Evolutionary conservation across 1,140 invertebrate species (phyloP).

Genomic region (Globodera ellingtonae): DNA sequence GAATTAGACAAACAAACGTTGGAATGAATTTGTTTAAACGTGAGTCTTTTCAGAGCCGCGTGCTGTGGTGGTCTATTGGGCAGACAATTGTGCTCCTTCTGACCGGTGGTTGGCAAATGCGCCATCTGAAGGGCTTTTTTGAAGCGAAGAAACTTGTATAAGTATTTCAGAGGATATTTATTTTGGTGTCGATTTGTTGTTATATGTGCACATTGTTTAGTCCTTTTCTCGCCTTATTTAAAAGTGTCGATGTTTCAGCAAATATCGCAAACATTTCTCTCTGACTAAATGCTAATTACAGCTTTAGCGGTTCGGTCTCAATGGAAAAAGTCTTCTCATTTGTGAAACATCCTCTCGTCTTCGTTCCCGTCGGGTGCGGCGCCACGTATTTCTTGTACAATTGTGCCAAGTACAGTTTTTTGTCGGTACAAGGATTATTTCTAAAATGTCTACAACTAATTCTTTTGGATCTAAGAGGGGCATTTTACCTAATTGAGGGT

Average conservation of each 20-base stretch:
- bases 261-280: no score
- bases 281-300: no score
- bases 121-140: constrained; percentile 97
- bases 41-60: constrained; percentile 69
- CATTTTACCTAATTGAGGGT: no score
- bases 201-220: constrained; percentile 12
- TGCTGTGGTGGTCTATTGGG: constrained; percentile 90
- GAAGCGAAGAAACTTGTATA: constrained; percentile 99
- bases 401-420: constrained; percentile 15
- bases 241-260: no score
- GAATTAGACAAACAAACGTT: no score
- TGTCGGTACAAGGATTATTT: constrained; percentile 17
- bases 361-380: neutral
- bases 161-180: constrained; percentile 48
- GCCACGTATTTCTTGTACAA: neutral
- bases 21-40: no score
- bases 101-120: constrained; percentile 99
- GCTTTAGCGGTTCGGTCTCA: neutral
- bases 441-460: neutral
- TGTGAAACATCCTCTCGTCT: constrained; percentile 2
- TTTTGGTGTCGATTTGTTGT: neutral
- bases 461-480: neutral
- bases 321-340: neutral
- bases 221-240: no score
- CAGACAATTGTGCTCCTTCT: constrained; percentile 85